Evolutionary conservation across 2,113 vertebrate species (phyloP).

Genomic region (Blennius ocellaris): DNA sequence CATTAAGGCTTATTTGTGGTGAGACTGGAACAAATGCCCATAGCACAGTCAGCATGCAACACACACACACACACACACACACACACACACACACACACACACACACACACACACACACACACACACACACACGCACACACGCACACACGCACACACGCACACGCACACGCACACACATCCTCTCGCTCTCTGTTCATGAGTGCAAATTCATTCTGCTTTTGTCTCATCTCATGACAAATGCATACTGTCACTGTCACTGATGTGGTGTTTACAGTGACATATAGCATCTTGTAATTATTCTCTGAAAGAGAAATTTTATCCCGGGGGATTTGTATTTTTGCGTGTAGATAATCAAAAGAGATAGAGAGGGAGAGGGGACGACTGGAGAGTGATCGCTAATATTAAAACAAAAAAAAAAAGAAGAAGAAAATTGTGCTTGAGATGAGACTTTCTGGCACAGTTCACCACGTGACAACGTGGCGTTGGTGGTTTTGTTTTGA

Average conservation of each 20-base stretch:
- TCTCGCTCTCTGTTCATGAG: constrained; percentile 56
- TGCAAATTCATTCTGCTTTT: constrained; percentile 75
- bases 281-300: constrained; percentile 81
- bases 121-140: no score
- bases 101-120: constrained; percentile 3
- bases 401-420: constrained; percentile 12
- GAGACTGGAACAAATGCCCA: constrained; percentile 75
- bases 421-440: constrained; percentile 4
- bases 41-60: constrained; percentile 65
- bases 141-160: no score
- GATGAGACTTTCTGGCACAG: constrained; percentile 46
- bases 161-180: neutral
- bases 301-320: constrained; percentile 78
- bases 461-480: constrained; percentile 50
- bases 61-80: constrained; percentile 7
- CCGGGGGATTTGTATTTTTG: constrained; percentile 73
- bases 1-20: constrained; percentile 74
- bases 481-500: constrained; percentile 34
- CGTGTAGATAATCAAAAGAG: constrained; percentile 74
- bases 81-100: neutral
- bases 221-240: constrained; percentile 81
- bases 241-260: constrained; percentile 74
- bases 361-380: constrained; percentile 59
- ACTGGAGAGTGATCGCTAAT: constrained; percentile 61
- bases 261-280: constrained; percentile 79